Evolutionary conservation across 2,888 invertebrate species (phyloP).

Genomic region (Yponomeuta malinellus): DNA sequence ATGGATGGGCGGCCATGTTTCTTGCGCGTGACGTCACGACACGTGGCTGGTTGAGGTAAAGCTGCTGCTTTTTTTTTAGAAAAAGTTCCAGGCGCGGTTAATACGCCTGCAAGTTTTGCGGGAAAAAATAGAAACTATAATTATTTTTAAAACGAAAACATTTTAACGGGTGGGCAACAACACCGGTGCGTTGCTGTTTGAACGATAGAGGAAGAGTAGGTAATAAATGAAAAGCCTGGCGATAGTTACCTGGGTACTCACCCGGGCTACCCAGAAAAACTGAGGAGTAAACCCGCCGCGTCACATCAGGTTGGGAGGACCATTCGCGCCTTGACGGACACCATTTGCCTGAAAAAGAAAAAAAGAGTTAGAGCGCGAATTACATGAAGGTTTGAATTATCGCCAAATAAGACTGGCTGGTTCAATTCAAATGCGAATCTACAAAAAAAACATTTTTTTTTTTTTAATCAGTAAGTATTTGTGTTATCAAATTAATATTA

Average conservation of each 20-base stretch:
- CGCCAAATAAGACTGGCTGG: no score
- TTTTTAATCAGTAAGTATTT: no score
- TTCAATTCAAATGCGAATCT: no score
- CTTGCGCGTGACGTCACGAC: constrained; percentile 18
- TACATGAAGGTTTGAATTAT: background rate
- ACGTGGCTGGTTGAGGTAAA: background rate
- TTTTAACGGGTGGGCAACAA: no score
- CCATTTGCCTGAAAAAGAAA: constrained; percentile 87
- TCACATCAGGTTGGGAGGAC: constrained; percentile 90
- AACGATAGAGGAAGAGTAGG: background rate
- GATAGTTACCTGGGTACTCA: constrained; percentile 78
- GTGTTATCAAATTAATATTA: no score
- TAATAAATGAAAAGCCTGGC: background rate
- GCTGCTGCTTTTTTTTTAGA: background rate
- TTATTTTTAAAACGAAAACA: no score
- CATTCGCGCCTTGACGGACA: constrained; percentile 92
- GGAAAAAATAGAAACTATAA: background rate
- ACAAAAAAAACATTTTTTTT: no score
- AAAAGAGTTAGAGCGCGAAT: constrained; percentile 17
- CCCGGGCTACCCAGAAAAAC: constrained; percentile 95
- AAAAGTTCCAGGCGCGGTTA: background rate
- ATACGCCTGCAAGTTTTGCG: background rate
- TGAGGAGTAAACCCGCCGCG: constrained; percentile 93
- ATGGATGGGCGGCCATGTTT: constrained; percentile 20
- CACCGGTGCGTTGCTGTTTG: no score